phyloP scores from a whole-genome alignment of 1,140 invertebrate species.

The Diprion similis region DNA sequence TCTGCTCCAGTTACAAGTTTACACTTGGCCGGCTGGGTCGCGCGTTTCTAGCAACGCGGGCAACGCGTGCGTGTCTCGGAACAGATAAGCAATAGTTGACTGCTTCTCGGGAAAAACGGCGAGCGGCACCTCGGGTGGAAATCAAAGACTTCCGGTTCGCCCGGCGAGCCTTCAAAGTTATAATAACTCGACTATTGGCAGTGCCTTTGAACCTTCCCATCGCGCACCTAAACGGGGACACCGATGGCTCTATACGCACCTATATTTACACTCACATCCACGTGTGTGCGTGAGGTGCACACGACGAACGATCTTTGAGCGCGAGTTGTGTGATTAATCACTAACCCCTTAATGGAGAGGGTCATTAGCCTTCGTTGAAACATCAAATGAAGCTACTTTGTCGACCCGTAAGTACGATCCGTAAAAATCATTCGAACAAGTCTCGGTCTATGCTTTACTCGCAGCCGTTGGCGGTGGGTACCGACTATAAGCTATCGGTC shows the following conservation, averaged over 20 bases:
- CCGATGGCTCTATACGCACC: too few species aligned
- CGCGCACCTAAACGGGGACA: too few species aligned
- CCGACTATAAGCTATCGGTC: too few species aligned
- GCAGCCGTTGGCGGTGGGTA: too few species aligned
- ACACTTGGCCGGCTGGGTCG: background rate
- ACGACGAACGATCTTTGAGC: background rate
- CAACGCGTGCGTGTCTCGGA: background rate
- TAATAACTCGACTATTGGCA: background rate
- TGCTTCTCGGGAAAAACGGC: background rate
- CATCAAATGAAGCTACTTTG: background rate
- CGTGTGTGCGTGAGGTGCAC: too few species aligned
- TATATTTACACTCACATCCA: too few species aligned
- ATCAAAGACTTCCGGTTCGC: conserved; percentile 5
- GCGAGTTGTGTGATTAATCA: background rate
- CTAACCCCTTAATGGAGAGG: background rate
- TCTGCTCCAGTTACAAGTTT: conserved; percentile 5
- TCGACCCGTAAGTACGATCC: too few species aligned
- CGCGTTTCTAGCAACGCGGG: background rate
- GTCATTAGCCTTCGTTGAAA: background rate
- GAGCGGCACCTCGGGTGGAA: background rate
- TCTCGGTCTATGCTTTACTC: too few species aligned
- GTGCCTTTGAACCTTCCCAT: background rate
- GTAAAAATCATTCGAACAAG: too few species aligned
- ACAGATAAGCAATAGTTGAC: background rate
- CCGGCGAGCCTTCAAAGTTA: background rate